Evolutionary conservation across 2,888 invertebrate genomes (phyloP), one percentile per base, ranked within the genome.

Genomic region (Colletes collaris): DNA sequence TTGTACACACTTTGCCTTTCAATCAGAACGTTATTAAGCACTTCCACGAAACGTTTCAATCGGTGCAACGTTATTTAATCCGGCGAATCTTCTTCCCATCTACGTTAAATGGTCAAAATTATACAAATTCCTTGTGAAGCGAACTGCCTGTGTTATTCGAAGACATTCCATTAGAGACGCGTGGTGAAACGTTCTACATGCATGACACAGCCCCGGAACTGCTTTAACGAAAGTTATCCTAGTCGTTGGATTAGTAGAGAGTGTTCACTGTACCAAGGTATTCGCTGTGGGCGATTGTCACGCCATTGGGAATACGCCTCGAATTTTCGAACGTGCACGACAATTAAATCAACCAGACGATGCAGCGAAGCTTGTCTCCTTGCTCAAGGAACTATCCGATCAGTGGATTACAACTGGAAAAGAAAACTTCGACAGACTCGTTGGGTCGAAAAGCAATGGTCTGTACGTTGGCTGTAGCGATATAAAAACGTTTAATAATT

Each of bases 241-340:
- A 8, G 44, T 46, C 44, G 10, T 46, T 46, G 44, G 44, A 46
- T 46, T 46, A 46, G 8, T 46, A 3, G 44, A 46, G 44, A 46
- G 8, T 46, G 7, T 46, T 46, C 44, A 10, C 44, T 46, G 44
- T 2, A 8, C 10, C 40, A 40, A 58, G 58, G n/a, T 58, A 35
- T 58, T 37, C 58, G 37, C n/a, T 40, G 58, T 40, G 27, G 58
- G n/a, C 11, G 58, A 35, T 58, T 58, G 58, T 37, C 58, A 40
- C 58, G 27, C 58, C 35, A 40, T 58, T 37, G 13, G 37, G 58
- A 40, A 58, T 35, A 58, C 40, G 37, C 40, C 7, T 35, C 35
- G 58, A 58, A 58, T 58, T 58, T 58, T 35, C 37, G 58, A 58
- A 58, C 58, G 58, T 27, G 46, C 27, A 35, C 27, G 35, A 64